Base-by-base conservation (phyloP, 2,888 invertebrate species). In the Allacma fusca region DNA sequence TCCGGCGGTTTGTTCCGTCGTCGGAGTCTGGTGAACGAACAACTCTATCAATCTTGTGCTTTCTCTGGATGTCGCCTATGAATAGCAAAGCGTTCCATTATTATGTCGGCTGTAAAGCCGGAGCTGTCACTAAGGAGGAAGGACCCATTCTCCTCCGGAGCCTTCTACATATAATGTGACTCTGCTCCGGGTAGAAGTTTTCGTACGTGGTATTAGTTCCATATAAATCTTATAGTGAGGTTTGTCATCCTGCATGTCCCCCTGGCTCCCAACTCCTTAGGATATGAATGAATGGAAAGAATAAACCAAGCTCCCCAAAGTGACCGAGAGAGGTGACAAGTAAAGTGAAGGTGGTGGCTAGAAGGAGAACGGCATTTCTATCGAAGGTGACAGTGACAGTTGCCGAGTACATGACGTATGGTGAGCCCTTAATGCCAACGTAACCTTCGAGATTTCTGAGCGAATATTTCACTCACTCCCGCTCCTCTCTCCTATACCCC, bases 361-460 rank as follows among this genome's bases (percentile, higher is more conserved):
- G 2, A 62, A 26, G 43, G 24, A 62, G 73, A 73, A 62, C 57
- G 19, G 73, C 34, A 62, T 75, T 43, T 67, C 57, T 71, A 12
- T 62, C 57, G 19, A 44, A 71, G 71, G 50, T 50, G 65, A 68
- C 26, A 43, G 50, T 69, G 75, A 75, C 75, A 68, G 75, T 65
- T 21, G 44, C 65, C 40, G 65, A 75, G 73, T 64, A 78, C 78
- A 79, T 79, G 80, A 80, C 70, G 79, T 67, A 77, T 77, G 77
- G 75, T 76, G 72, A 79, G 77, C 77, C 79, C 75, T 78, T 80
- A 80, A 80, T 79, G 77, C 80, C 68, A 75, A 72, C 73, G 57
- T 75, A 76, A 80, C 74, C 79, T 77, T 64, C 68, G 43, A 78
- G 80, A 76, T 80, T 78, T 78, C 65, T 73, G 59, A 23, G 68